Base-by-base conservation (phyloP, 2,113 vertebrate genomes). In the Hucho hucho region DNA sequence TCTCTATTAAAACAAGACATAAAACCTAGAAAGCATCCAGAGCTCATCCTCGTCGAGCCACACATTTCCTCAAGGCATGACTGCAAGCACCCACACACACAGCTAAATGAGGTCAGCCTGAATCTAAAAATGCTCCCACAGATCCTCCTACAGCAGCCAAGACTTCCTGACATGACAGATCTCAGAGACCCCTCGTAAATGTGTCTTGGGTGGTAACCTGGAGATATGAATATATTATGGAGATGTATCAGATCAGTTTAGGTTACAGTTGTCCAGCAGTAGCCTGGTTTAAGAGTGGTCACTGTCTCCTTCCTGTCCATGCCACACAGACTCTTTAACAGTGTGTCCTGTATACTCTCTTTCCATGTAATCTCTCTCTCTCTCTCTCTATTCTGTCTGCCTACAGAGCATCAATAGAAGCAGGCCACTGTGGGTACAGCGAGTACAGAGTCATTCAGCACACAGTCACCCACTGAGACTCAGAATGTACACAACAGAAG, bases 41-140 rank as follows among this genome's bases (percentile, higher is more conserved):
- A 59, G 37, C 58, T 22, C 3, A 61, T 6, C 9, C n/a, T 61
- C n/a, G n/a, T 61, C 20, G 3, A 61, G 58, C 14, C 49, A 18
- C 13, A 53, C 3, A 53, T 53, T 18, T 53, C 14, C 4, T 4
- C 13, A 53, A 53, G 49, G 16, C 49, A 18, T 53, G 3, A 53
- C 16, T 18, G 16, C 49, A 53, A 53, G 47, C 14, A 49, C 18
- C n/a, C 69, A 13, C 26, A 56, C 16, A 16, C 49, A 11, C 53
- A 47, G 58, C 46, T 18, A 25, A 72, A 72, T 53, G 37, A 76
- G 61, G 43, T 65, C 69, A 71, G 25, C 32, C 4, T 65, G 37
- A 43, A 77, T 26, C 11, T 12, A 12, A 67, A 20, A 53, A 47
- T 25, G 69, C 66, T 67, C 20, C 70, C 61, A 72, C 32, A 28